Conservation (phyloP, 2,113 vertebrate species). For the Elgaria multicarinata region DNA sequence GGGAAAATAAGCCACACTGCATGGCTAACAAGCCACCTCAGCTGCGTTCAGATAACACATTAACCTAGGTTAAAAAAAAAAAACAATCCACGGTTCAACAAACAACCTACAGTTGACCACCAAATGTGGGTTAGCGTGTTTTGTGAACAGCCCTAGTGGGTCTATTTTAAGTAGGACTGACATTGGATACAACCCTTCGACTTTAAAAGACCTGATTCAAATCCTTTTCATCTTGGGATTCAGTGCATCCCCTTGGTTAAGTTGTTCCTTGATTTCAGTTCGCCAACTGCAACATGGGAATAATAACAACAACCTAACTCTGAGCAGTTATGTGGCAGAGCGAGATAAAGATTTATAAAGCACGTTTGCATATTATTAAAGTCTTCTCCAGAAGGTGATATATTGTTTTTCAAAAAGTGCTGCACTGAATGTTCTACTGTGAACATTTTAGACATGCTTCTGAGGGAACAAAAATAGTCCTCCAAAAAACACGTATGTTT, state of each 20-base stretch:
- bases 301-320: neutral
- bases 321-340: neutral
- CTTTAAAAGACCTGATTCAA: neutral
- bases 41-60: too few species aligned
- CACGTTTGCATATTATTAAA: neutral
- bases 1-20: too few species aligned
- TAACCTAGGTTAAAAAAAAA: too few species aligned
- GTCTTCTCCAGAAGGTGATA: too few species aligned
- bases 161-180: neutral
- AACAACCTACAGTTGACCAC: too few species aligned
- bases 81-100: too few species aligned
- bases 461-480: too few species aligned
- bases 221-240: too few species aligned
- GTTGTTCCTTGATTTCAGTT: neutral
- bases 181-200: neutral
- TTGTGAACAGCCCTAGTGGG: too few species aligned
- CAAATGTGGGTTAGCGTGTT: too few species aligned
- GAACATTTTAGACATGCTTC: neutral
- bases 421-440: neutral
- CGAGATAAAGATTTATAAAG: neutral
- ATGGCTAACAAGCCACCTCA: too few species aligned
- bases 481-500: neutral
- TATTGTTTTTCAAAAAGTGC: neutral
- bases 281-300: neutral
- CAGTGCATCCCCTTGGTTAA: neutral